A percentile compares a stretch with the other conserved stretches of the same genome.
phyloP scores from a whole-genome alignment of 2,797 vertebrate species.

The Cirrhinus mrigala region DNA sequence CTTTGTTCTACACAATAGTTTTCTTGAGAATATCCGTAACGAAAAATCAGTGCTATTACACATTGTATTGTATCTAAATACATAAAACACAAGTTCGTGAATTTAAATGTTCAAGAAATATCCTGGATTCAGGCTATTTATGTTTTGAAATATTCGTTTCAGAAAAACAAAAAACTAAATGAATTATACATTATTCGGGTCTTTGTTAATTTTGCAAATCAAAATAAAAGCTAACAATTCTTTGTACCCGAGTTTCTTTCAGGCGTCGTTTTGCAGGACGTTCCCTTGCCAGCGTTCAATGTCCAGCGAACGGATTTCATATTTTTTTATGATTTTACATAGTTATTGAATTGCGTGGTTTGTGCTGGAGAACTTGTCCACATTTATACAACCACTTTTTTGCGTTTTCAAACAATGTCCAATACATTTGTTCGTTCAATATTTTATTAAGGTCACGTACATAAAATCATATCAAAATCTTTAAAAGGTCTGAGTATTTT shows the following conservation, averaged over 20 bases:
- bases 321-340: background rate
- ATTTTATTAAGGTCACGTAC: constrained; percentile 85
- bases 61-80: constrained; percentile 12
- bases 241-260: background rate
- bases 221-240: background rate
- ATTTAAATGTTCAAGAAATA: background rate
- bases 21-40: background rate
- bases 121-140: background rate
- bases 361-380: background rate
- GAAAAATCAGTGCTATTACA: background rate
- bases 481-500: constrained; percentile 68
- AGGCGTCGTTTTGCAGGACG: background rate
- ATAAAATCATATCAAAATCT: constrained; percentile 85
- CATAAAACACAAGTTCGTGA: constrained; percentile 57
- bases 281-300: background rate
- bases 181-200: no score
- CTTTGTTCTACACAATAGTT: constrained; percentile 35
- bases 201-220: background rate
- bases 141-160: constrained; percentile 10
- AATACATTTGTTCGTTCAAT: constrained; percentile 59
- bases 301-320: background rate
- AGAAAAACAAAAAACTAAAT: background rate
- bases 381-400: constrained; percentile 12
- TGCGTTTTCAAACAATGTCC: constrained; percentile 4
- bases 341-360: background rate